Percentiles rank a stretch among this genome's conserved stretches.
Conservation (phyloP, 2,888 invertebrate genomes). For the Microctonus brassicae region DNA sequence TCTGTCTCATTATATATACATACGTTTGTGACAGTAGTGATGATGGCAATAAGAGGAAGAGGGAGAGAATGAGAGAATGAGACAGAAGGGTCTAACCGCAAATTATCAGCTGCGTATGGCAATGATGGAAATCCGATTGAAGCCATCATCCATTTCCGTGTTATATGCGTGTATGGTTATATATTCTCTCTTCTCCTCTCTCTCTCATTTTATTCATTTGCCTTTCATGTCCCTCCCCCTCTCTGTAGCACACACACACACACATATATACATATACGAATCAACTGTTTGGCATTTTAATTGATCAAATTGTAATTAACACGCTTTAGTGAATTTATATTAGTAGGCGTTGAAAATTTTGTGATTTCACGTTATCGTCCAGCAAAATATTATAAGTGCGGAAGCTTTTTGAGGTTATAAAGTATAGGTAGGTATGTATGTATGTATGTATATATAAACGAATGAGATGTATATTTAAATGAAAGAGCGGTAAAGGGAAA, state of each 20-base stretch:
- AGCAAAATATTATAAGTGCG: no score
- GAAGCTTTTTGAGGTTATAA: no score
- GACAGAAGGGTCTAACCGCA: conserved; percentile 55
- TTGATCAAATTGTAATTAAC: conserved; percentile 61
- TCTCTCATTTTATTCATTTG: neutral
- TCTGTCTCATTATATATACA: neutral
- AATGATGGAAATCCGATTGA: conserved; percentile 65
- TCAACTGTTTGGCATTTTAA: conserved; percentile 56
- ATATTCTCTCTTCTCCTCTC: conserved; percentile 35
- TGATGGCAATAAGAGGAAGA: conserved; percentile 18
- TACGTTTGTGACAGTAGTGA: conserved; percentile 1
- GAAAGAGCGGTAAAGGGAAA: neutral
- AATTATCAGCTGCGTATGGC: conserved; percentile 59
- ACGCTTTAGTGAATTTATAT: conserved; percentile 49
- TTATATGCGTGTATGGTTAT: neutral
- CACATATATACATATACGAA: neutral
- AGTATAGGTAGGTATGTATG: neutral
- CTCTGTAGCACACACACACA: no score
- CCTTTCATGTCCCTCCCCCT: neutral
- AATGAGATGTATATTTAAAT: neutral
- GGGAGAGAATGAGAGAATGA: neutral
- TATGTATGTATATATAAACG: conserved; percentile 1
- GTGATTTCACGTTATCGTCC: neutral
- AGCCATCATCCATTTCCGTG: conserved; percentile 56
- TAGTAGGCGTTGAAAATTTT: conserved; percentile 27